Evolutionary conservation across 1,140 invertebrate genomes (phyloP), one percentile per base, ranked within the genome.

Genomic region (Hormaphis cornu): DNA sequence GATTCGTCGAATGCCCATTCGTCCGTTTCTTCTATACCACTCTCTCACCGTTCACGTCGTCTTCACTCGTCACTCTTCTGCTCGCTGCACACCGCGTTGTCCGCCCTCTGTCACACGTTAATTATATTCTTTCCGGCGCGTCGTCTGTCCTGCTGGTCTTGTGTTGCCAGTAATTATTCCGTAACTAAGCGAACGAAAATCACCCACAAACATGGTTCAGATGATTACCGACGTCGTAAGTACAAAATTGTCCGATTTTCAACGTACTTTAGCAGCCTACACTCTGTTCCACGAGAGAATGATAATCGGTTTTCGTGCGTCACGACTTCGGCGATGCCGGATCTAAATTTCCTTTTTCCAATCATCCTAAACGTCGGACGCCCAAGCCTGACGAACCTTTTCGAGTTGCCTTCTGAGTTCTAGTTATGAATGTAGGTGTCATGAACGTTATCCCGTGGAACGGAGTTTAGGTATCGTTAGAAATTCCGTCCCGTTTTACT

Each of bases 211-310:
- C n/a, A 63, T 66, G 61, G 61, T 66, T 35, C 44, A 66, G 5
- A 26, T 66, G 18, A n/a, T 66, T 18, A 66, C 16, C 28, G 61
- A 66, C 6, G 40, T 28, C 18, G 61, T 66, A 48, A 66, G 61
- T 66, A 28, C 28, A 26, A 22, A 3, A 44, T 44, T 14, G 40
- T 44, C 3, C 40, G n/a, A 44, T 16, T 14, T 44, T 14, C 3
- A 7, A 7, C n/a, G 5, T 5, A 33, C 9, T 33, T 33, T 33
- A 4, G 9, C 9, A 33, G 4, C 30, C 9, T 33, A 6, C 9
- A 4, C 30, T 33, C 9, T 33, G 30, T 33, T 33, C 30, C n/a
- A n/a, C n/a, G n/a, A n/a, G n/a, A n/a, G n/a, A n/a, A n/a, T n/a
- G n/a, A n/a, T n/a, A n/a, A 14, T 40, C 14, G 37, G 37, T 40